Conservation (phyloP, 2,113 vertebrate species). For the Dicentrarchus labrax region DNA sequence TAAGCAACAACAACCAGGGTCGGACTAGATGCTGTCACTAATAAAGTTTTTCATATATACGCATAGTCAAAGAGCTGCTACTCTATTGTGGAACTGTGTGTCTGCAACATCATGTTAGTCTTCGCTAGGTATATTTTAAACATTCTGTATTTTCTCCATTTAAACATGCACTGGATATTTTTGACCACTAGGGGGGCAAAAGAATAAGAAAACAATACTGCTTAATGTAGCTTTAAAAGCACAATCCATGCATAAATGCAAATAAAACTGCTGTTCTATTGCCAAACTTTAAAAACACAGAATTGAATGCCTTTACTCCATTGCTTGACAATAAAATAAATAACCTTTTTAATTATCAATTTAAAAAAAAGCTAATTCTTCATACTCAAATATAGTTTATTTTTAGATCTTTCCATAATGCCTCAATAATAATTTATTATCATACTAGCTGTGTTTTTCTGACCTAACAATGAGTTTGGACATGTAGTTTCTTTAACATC, state of each 20-base stretch:
- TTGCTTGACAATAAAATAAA: too few relatives aligned
- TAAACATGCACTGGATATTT: neutral
- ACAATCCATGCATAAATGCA: neutral
- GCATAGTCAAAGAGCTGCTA: neutral
- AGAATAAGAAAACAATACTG: neutral
- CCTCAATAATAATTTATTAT: neutral
- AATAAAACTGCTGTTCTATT: neutral
- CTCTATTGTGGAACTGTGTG: neutral
- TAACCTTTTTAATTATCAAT: neutral
- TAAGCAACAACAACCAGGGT: neutral
- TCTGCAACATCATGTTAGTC: neutral
- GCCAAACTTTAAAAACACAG: neutral
- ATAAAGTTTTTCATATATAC: neutral
- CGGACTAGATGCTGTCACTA: neutral
- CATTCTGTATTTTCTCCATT: neutral
- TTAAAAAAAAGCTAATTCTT: too few relatives aligned
- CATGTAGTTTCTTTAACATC: neutral
- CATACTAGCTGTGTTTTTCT: neutral
- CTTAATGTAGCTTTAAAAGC: neutral
- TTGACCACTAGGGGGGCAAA: slow-evolving; percentile 46
- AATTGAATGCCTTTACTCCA: too few relatives aligned
- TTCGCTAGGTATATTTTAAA: neutral
- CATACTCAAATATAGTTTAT: neutral
- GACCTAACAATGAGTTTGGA: neutral
- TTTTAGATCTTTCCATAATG: neutral